Base-by-base conservation (phyloP, 2,888 invertebrate species). In the Thera obeliscata region DNA sequence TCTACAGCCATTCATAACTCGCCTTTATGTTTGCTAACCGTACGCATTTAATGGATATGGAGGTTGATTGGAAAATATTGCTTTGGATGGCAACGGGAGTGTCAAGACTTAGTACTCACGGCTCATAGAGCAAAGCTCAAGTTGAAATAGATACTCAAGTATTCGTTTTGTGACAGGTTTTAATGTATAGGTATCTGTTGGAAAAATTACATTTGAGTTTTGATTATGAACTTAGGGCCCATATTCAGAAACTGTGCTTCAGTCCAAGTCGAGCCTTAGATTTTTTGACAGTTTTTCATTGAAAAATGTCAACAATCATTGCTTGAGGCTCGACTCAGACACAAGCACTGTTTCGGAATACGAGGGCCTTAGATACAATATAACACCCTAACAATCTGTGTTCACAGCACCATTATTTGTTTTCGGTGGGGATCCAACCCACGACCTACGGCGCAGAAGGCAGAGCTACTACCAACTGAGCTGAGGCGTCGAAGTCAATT, bases 21-120 rank as follows among this genome's bases (percentile, higher is more conserved):
- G 75, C 63, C 69, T 82, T 77, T 81, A 79, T 76, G 70, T 77
- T 78, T 76, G 71, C 78, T 77, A 75, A 60, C 75, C 76, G 77
- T 73, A 78, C 79, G 69, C 71, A 72, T 76, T 71, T 76, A 76
- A 81, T 79, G 81, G 74, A 81, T 82, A 83, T 77, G 76, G 74
- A 71, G 70, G 68, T 76, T 88, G 84, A 87, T 88, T 86, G 83
- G 84, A 86, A 87, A 83, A 87, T 87, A 73, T 70, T 66, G 59
- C 60, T 38, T 4, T 56, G 54, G 55, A 41, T 49, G 43, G 48
- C 61, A 64, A 65, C 36, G 36, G 36, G 11, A 35, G 41, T 38
- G 56, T 41, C 7, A 22, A 12, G 6, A 3, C 52, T 52, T 9
- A 46, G 9, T 43, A 43, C 9, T 46, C 43, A 9, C 9, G 9